These are phyloP conservation scores for Anomalospiza imberbis DNA, from an alignment of 2,797 vertebrate species.

Conservation along the genomic window DNA sequence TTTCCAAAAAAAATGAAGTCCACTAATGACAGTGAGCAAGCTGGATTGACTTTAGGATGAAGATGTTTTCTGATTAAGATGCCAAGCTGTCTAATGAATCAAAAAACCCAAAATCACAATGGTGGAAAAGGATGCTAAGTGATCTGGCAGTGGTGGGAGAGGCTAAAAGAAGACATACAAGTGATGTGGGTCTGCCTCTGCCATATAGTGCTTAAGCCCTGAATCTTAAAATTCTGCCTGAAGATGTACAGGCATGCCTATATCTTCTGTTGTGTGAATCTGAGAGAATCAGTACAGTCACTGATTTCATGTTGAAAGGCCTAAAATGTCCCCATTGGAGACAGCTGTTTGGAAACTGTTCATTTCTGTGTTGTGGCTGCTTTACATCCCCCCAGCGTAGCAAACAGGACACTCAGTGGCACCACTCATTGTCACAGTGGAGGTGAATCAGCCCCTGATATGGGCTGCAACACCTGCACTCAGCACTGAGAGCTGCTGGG, in stretches of 20 bases:
- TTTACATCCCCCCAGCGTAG: rapidly evolving
- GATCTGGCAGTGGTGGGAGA: background rate
- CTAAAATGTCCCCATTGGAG: background rate
- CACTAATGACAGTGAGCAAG: background rate
- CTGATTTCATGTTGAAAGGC: background rate
- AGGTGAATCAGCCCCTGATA: background rate
- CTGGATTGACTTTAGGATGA: background rate
- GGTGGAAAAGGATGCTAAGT: background rate
- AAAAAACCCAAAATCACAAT: background rate
- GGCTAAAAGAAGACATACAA: background rate
- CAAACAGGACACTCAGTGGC: background rate
- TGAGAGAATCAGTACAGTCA: background rate
- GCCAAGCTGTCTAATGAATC: background rate
- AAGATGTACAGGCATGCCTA: background rate
- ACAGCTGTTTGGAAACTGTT: background rate
- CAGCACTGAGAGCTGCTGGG: background rate
- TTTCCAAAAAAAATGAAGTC: background rate
- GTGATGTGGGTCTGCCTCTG: background rate
- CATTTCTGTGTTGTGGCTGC: background rate
- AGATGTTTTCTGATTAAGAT: background rate
- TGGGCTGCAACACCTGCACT: background rate
- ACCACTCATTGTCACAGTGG: background rate
- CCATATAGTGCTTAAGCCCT: background rate
- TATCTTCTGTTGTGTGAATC: background rate
- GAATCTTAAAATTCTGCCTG: background rate